These are phyloP conservation scores for Linyphia triangularis DNA, from an alignment of 2,888 invertebrate species.

Conservation along the genomic window DNA sequence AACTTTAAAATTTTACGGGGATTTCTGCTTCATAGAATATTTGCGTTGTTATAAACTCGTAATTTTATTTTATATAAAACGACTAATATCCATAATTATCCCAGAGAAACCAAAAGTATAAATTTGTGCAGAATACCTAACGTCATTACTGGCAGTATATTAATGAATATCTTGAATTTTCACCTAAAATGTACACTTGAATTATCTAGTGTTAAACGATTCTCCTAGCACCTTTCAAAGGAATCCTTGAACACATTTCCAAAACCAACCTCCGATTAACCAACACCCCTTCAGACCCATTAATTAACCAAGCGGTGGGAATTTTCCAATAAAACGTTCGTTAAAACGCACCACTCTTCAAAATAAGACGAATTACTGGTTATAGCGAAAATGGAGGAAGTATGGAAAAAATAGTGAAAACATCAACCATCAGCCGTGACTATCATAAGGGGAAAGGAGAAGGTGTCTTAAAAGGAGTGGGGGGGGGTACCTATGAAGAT, in stretches of 20 bases:
- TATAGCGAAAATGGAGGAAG: not conserved
- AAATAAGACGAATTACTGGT: slow-evolving; percentile 29
- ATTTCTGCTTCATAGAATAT: too few species aligned
- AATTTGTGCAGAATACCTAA: too few species aligned
- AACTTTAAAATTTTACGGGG: too few species aligned
- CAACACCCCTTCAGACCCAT: slow-evolving; percentile 15
- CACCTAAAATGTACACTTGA: not conserved
- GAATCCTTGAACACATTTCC: not conserved
- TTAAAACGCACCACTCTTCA: slow-evolving; percentile 5
- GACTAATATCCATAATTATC: too few species aligned
- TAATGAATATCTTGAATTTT: too few species aligned
- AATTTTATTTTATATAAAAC: too few species aligned
- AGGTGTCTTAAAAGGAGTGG: slow-evolving; percentile 24
- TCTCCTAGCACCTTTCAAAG: not conserved
- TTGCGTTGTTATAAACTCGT: too few species aligned
- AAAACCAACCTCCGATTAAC: slow-evolving; percentile 17
- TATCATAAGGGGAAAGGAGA: not conserved
- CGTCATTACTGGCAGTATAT: too few species aligned
- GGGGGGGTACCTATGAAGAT: not conserved
- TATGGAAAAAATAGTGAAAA: slow-evolving; percentile 24
- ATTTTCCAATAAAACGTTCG: slow-evolving; percentile 56
- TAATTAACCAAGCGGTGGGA: slow-evolving; percentile 36
- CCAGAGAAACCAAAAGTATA: too few species aligned
- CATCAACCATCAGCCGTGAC: slow-evolving; percentile 23
- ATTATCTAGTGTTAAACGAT: not conserved